These are phyloP conservation scores for Sebastes trivittatus DNA, from an alignment of 2,797 vertebrate genomes.

Conservation along the genomic window DNA sequence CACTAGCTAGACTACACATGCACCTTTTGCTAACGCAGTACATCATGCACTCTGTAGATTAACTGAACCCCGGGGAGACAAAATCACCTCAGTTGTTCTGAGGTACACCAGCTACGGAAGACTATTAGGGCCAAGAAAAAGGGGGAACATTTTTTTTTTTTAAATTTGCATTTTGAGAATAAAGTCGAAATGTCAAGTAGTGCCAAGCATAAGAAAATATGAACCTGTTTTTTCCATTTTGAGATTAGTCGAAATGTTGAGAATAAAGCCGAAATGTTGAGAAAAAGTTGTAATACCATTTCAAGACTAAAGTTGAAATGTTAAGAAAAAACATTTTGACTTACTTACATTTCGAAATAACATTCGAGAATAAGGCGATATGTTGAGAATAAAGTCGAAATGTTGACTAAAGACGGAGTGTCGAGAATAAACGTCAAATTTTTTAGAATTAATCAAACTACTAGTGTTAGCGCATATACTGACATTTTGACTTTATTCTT, in stretches of 20 bases:
- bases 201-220: too few relatives aligned
- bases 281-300: background rate
- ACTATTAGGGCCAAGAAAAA: background rate
- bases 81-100: constrained; percentile 5
- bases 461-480: background rate
- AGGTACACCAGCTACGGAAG: background rate
- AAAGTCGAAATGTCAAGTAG: background rate
- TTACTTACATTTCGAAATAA: background rate
- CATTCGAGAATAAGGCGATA: too few relatives aligned
- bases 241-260: too few relatives aligned
- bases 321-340: background rate
- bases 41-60: constrained; percentile 52
- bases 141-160: background rate
- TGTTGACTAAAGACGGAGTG: too few relatives aligned
- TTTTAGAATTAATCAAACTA: background rate
- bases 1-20: constrained; percentile 56
- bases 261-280: background rate
- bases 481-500: background rate
- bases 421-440: too few relatives aligned
- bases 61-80: background rate
- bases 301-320: background rate
- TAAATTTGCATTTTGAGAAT: background rate
- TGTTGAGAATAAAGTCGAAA: too few relatives aligned
- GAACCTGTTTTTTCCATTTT: background rate
- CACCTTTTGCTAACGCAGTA: constrained; percentile 27